Evolutionary conservation across 2,797 vertebrate genomes (phyloP).

Genomic region (Ataeniobius toweri): DNA sequence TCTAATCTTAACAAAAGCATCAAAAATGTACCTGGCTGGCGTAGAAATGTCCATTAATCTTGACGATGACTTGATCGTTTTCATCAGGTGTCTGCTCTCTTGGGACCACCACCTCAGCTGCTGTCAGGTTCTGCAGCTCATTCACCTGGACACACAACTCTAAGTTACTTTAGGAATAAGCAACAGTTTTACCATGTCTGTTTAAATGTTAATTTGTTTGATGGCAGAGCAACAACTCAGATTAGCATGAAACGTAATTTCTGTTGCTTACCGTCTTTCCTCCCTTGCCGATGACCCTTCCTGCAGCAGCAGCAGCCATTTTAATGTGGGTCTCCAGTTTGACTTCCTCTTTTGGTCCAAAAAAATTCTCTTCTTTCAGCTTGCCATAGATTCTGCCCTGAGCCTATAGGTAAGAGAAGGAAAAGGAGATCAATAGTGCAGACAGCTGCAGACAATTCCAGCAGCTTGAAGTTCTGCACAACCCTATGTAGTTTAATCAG

Average conservation of each 20-base stretch:
- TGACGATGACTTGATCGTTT: constrained; percentile 94
- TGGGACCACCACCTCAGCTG: constrained; percentile 94
- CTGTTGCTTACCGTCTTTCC: constrained; percentile 90
- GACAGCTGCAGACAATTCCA: background rate
- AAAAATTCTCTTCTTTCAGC: constrained; percentile 97
- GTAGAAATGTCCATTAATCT: constrained; percentile 97
- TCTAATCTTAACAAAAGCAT: background rate
- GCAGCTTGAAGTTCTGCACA: background rate
- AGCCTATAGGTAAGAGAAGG: constrained; percentile 73
- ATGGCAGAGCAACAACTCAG: background rate
- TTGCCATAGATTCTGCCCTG: constrained; percentile 95
- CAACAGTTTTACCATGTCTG: rapidly evolving
- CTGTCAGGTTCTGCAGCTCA: constrained; percentile 93
- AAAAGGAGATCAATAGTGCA: background rate
- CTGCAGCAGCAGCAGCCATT: constrained; percentile 92
- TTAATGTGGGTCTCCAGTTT: constrained; percentile 97
- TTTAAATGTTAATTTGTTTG: background rate
- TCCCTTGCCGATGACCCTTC: constrained; percentile 94
- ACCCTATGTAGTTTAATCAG: background rate
- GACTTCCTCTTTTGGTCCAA: constrained; percentile 95
- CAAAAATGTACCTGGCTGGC: constrained; percentile 88
- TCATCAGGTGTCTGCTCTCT: constrained; percentile 94
- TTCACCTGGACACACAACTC: constrained; percentile 82
- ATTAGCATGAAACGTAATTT: background rate
- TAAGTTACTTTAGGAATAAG: background rate